Evolutionary conservation across 2,113 vertebrate species (phyloP).

Genomic region (Nothobranchius kuhntae): DNA sequence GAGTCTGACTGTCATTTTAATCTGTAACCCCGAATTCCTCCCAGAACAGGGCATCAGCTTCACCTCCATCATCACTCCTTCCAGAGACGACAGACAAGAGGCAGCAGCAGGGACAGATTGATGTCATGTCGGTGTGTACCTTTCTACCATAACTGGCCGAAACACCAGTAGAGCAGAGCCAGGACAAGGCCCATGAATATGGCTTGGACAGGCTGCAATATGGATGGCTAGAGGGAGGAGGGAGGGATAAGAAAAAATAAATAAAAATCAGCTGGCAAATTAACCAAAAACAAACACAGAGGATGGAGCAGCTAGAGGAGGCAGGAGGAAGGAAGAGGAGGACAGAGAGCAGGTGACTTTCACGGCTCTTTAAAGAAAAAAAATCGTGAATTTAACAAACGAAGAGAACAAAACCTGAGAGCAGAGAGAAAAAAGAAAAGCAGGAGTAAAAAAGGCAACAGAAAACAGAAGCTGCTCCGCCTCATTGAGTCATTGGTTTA

Average conservation of each 20-base stretch:
- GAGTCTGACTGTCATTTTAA: no score
- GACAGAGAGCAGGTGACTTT: neutral
- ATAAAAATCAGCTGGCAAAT: constrained; percentile 72
- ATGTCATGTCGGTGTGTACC: constrained; percentile 88
- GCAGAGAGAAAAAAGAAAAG: neutral
- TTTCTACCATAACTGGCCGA: constrained; percentile 99
- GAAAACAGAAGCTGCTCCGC: constrained; percentile 45
- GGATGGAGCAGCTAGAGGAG: constrained; percentile 59
- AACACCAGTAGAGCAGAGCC: constrained; percentile 99
- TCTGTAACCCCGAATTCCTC: constrained; percentile 46
- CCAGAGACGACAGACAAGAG: constrained; percentile 38
- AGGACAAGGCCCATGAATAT: constrained; percentile 99
- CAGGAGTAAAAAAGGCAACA: constrained; percentile 8
- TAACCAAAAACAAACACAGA: constrained; percentile 70
- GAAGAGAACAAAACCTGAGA: constrained; percentile 1
- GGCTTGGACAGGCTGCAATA: constrained; percentile 99
- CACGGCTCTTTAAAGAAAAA: neutral
- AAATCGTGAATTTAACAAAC: neutral
- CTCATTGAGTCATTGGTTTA: constrained; percentile 23
- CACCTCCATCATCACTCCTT: constrained; percentile 30
- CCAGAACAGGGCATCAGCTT: constrained; percentile 5
- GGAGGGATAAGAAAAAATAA: constrained; percentile 81
- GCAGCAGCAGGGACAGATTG: constrained; percentile 42
- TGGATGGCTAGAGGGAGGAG: constrained; percentile 87
- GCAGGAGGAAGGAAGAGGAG: neutral